Percentiles rank a stretch among this genome's conserved stretches.
phyloP scores from a whole-genome alignment of 2,888 invertebrate species.

The Scrobipalpa costella region DNA sequence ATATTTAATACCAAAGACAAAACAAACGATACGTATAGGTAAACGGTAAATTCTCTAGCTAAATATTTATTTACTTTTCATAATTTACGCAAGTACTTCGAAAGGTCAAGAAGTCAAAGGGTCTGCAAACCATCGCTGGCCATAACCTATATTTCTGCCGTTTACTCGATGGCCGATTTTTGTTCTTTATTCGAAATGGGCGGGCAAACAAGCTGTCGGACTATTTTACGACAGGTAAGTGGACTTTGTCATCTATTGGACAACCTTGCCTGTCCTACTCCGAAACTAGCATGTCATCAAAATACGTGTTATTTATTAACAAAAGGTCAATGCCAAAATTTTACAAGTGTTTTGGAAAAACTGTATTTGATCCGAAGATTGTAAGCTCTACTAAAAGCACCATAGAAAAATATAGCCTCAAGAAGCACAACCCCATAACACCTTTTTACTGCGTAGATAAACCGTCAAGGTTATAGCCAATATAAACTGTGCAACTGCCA shows the following conservation, averaged over 20 bases:
- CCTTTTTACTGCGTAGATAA: constrained; percentile 8
- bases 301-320: background rate
- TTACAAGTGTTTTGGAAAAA: too few relatives aligned
- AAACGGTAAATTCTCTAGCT: background rate
- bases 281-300: background rate
- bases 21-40: too few relatives aligned
- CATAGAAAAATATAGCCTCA: background rate
- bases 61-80: background rate
- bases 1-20: too few relatives aligned
- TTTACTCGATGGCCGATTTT: background rate
- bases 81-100: background rate
- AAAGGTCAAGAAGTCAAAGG: background rate
- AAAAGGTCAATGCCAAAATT: too few relatives aligned
- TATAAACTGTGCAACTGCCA: constrained; percentile 11
- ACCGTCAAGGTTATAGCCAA: background rate
- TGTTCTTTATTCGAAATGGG: constrained; percentile 8
- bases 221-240: constrained; percentile 1
- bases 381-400: background rate
- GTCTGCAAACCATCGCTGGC: background rate
- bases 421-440: background rate
- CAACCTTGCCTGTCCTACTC: background rate
- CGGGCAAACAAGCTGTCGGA: constrained; percentile 8
- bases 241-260: background rate
- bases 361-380: too few relatives aligned
- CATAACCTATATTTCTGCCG: constrained; percentile 1